Evolutionary conservation across 2,113 vertebrate genomes (phyloP), one percentile per base, ranked within the genome.

Genomic region (Cynoglossus semilaevis): DNA sequence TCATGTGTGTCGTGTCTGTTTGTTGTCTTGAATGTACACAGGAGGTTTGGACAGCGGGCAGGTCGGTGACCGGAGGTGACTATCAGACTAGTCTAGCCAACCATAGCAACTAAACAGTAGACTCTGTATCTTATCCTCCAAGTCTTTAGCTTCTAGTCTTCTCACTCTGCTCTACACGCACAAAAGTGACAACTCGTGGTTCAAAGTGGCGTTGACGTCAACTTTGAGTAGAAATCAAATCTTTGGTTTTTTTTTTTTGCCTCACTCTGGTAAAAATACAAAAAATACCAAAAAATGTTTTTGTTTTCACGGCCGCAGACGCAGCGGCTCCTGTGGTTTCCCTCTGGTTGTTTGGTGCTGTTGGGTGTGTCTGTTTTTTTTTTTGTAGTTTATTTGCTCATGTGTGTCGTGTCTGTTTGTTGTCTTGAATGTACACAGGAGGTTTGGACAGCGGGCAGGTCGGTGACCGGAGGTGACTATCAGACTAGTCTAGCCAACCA

Each of bases 401-500:
- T 88, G 70, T 88, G 81, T 85, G n/a, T n/a, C n/a, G n/a, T n/a
- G 70, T 64, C 62, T 89, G 85, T 91, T 77, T 90, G 83, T 91
- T 87, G 22, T 29, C 89, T 84, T 88, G 86, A 89, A 84, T 82
- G 89, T 90, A 87, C n/a, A 87, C 91, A 92, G 91, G 91, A 90
- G 14, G 87, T 89, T 91, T 89, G 87, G 87, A 86, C 86, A 72
- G 84, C 91, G 80, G 89, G 84, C 88, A 82, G 84, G 81, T 91
- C 89, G 89, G 88, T 86, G 89, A 91, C 82, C 82, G 73, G 89
- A 92, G 91, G 91, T 92, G 91, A 92, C 86, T 92, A 92, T 92
- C 88, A 92, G 91, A 82, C 85, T 91, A 91, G 90, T 84, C 62
- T 91, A 91, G 89, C 86, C 82, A 87, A 72, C 77, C 11, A 87